Evolutionary conservation across 2,888 invertebrate species (phyloP), one percentile per base, ranked within the genome.

Genomic region (Hofmannophila pseudospretella): DNA sequence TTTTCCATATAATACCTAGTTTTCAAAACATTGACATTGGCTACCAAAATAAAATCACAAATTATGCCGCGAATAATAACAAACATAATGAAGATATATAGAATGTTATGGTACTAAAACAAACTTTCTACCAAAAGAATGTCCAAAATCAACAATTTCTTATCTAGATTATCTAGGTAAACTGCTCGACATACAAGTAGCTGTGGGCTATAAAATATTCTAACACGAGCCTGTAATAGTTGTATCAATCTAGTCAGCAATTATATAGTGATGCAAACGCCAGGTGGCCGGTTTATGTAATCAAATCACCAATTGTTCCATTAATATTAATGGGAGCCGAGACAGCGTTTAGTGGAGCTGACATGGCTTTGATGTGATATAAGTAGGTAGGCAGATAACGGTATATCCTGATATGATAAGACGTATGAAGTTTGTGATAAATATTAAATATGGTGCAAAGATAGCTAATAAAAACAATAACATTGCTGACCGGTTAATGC

Each of bases 221-320:
- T 40, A 48, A 54, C 53, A 49, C 39, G 44, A 38, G 42, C 36
- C 28, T 38, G 54, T 62, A 66, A 58, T 59, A 45, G 51, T 28
- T 52, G 25, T 25, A 25, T 9, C 8, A 9, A 25, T 25, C 25
- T 4, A 25, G 25, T n/a, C 9, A 25, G n/a, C 25, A 9, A 25
- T 25, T 9, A 25, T 9, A 25, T 25, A 57, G 42, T 63, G 63
- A 67, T 58, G 62, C 64, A 62, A 67, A 65, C 67, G 42, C 73
- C 77, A 75, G 76, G 74, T 75, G 78, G 74, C 51, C 68, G 52
- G 42, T 57, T 67, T 63, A 68, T 59, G 66, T 64, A 70, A 70
- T n/a, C n/a, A n/a, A 25, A 32, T 58, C 54, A 53, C 49, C 54
- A 52, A 69, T 68, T 67, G 69, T 69, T 65, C 49, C 45, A 68